Percentiles rank a stretch among this genome's conserved stretches.
phyloP scores from a whole-genome alignment of 2,888 invertebrate species.

The Hypsopygia costalis region DNA sequence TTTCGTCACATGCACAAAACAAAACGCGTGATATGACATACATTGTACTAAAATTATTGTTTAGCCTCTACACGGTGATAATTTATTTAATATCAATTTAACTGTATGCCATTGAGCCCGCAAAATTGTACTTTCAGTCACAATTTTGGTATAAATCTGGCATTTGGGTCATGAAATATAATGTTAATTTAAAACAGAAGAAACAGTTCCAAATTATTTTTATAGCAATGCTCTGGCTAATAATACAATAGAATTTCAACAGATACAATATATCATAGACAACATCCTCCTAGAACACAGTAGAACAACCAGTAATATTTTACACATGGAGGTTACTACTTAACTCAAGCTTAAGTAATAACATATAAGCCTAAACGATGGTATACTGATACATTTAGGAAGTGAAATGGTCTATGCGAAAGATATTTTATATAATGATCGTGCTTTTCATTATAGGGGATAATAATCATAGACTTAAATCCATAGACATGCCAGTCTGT shows the following conservation, averaged over 20 bases:
- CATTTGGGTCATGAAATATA: not conserved
- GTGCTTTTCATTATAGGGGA: not conserved
- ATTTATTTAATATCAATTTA: too few species aligned
- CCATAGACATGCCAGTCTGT: not conserved
- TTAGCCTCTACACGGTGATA: slow-evolving; percentile 1
- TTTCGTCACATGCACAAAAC: slow-evolving; percentile 20
- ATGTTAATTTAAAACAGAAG: not conserved
- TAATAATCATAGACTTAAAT: not conserved
- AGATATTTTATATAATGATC: not conserved
- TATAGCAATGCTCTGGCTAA: not conserved
- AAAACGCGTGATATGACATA: slow-evolving; percentile 47
- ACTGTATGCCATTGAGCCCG: too few species aligned
- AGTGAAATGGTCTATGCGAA: slow-evolving; percentile 2
- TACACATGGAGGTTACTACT: too few species aligned
- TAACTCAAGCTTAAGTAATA: too few species aligned
- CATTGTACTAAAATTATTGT: slow-evolving; percentile 43
- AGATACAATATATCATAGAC: slow-evolving; percentile 1
- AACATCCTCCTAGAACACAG: not conserved
- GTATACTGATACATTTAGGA: not conserved
- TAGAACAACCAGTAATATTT: not conserved
- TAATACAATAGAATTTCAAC: slow-evolving; percentile 6
- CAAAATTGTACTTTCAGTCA: too few species aligned
- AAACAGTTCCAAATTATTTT: too few species aligned
- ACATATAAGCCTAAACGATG: too few species aligned
- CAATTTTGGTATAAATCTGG: not conserved